Base-by-base conservation (phyloP, 2,888 invertebrate genomes). In the Heliconius sara region DNA sequence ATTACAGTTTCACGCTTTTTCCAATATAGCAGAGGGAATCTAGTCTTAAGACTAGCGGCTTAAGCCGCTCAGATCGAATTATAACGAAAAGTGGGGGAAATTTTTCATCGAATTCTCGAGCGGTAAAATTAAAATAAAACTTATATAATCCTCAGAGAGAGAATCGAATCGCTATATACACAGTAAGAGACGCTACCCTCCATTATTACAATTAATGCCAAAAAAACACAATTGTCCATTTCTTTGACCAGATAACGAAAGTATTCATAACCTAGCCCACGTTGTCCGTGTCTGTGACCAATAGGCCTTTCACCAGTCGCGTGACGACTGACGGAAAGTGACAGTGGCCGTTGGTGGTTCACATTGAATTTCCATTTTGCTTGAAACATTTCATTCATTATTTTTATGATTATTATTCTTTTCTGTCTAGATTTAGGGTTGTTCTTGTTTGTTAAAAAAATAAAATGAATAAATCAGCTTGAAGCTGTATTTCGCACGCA, bases 241-340 rank as follows among this genome's bases (percentile, higher is more conserved):
- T 39, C 25, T n/a, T 6, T 10, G 30, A 34, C 4, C 5, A 60
- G 12, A 60, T 22, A 72, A 74, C 47, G 78, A 80, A 81, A 79
- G 74, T 66, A 76, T 78, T 16, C 71, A 34, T 73, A 80, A 82
- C 80, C 80, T 77, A 79, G 77, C 77, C 67, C 67, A 77, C 70
- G 79, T 67, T 65, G 63, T 70, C 74, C 65, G 63, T 80, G 79
- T 82, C 81, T 78, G 81, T 81, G 82, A 79, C 82, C 78, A 81
- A 78, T 76, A 79, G 80, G 81, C 82, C 87, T 87, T 87, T 87
- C 87, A 86, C 87, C 83, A 57, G 52, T 85, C 85, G 85, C 86
- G 86, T 85, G 86, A 86, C 39, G 39, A 10, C 39, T 39, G 39
- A 10, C 87, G 84, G 86, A 86, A 86, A 85, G 86, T 81, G 85